Base-by-base conservation (phyloP, 2,888 invertebrate genomes). In the Coremacera marginata region DNA sequence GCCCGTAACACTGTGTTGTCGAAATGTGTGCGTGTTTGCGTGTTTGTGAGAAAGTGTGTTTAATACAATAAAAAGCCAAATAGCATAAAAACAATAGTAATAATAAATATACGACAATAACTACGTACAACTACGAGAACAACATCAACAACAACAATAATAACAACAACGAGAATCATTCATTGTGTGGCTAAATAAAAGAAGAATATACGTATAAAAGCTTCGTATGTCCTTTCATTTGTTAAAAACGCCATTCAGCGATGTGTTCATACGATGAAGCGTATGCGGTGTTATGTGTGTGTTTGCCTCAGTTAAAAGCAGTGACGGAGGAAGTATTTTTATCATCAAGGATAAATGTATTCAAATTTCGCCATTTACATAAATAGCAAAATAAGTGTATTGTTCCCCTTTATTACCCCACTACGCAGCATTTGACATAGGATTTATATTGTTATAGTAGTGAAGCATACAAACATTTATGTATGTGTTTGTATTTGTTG, bases 131-230 rank as follows among this genome's bases (percentile, higher is more conserved):
- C 79, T 81, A 77, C 73, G 79, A 79, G 57, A 70, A 68, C 67
- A 78, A 79, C 81, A n/a, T n/a, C 82, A 81, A 81, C 83, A 84
- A 83, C 86, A 86, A 83, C 84, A 71, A 44, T 14, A 22, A 31
- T 55, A 55, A 27, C 31, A 49, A 31, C 60, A 44, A 55, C 25
- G 31, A 51, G 57, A 67, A 68, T 55, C 67, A 70, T 74, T 27
- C 60, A 74, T 62, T 72, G 71, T 67, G 63, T n/a, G 31, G 63
- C 14, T 22, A 31, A 63, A 63, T 31, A 16, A 63, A 63, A 63
- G 11, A 11, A 4, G 16, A 31, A 62, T n/a, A n/a, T n/a, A n/a
- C n/a, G n/a, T 31, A 63, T 31, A 63, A 63, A n/a, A 55, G 55
- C 7, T 22, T 19, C 55, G 19, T 31, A 25, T 62, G 11, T 62